Conservation (phyloP, 2,797 vertebrate species). For the Crenuchus spilurus region DNA sequence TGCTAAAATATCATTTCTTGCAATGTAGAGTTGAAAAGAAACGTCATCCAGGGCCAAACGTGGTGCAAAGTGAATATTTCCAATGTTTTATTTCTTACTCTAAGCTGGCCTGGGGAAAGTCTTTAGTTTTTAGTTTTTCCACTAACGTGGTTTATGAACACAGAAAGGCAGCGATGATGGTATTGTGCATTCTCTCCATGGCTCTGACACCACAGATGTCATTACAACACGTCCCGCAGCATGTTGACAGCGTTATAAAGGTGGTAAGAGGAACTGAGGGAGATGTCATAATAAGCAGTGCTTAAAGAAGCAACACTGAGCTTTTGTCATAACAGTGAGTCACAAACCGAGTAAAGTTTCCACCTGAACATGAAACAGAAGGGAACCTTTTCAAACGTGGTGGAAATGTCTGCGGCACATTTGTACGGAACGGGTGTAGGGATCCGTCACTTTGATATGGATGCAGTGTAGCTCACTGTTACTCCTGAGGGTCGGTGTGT, state of each 20-base stretch:
- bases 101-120: not conserved
- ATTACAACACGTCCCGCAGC: conserved; percentile 14
- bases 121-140: conserved; percentile 11
- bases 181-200: not conserved
- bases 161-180: not conserved
- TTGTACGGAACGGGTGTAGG: too few relatives aligned
- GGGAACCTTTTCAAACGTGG: not conserved
- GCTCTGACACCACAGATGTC: not conserved
- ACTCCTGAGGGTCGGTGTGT: too few relatives aligned
- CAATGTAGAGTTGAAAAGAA: not conserved
- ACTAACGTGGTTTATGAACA: not conserved
- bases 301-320: not conserved
- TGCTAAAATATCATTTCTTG: too few relatives aligned
- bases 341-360: not conserved
- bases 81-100: not conserved
- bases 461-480: too few relatives aligned
- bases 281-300: conserved; percentile 21
- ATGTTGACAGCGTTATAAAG: conserved; percentile 13
- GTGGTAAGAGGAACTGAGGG: conserved; percentile 23
- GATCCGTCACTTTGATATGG: too few relatives aligned
- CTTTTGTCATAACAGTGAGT: not conserved
- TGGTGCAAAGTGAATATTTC: not conserved
- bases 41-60: not conserved
- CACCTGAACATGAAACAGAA: not conserved
- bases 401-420: not conserved